Percentiles rank a stretch among this genome's conserved stretches.
phyloP scores from a whole-genome alignment of 2,888 invertebrate genomes.

The Stratiomys singularior region DNA sequence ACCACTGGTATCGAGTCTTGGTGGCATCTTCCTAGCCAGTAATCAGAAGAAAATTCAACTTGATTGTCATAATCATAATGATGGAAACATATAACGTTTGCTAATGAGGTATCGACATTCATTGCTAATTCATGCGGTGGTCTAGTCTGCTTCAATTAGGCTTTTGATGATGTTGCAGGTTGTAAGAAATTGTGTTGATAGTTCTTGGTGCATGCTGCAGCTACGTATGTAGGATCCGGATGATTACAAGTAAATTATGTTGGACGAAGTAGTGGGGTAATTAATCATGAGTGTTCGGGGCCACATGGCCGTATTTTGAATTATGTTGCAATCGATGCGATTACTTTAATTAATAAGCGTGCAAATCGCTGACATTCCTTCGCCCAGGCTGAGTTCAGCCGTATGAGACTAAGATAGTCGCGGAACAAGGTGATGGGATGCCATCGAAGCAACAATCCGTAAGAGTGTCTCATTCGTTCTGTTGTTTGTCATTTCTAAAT shows the following conservation, averaged over 20 bases:
- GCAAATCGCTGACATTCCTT: too few relatives aligned
- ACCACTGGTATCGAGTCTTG: not conserved
- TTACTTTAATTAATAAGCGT: not conserved
- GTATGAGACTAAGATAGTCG: too few relatives aligned
- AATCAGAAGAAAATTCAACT: not conserved
- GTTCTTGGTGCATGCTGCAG: not conserved
- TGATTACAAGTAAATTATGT: slow-evolving; percentile 20
- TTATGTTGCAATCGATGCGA: not conserved
- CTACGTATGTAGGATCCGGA: not conserved
- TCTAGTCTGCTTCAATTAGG: slow-evolving; percentile 34
- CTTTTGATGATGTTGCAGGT: not conserved
- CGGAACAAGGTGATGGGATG: too few relatives aligned
- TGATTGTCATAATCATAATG: slow-evolving; percentile 27
- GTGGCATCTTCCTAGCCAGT: not conserved
- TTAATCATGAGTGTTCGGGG: slow-evolving; percentile 10
- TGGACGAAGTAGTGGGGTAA: not conserved
- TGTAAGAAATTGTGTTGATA: not conserved
- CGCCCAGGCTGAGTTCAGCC: too few relatives aligned
- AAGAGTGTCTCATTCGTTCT: too few relatives aligned
- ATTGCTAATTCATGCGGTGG: slow-evolving; percentile 8
- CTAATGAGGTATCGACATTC: slow-evolving; percentile 36
- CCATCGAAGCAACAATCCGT: too few relatives aligned
- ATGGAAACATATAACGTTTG: not conserved
- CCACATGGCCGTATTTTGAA: not conserved
- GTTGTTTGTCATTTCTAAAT: too few relatives aligned